Evolutionary conservation across 1,140 invertebrate species (phyloP), one percentile per base, ranked within the genome.

Genomic region (Lordiphosa stackelbergi): DNA sequence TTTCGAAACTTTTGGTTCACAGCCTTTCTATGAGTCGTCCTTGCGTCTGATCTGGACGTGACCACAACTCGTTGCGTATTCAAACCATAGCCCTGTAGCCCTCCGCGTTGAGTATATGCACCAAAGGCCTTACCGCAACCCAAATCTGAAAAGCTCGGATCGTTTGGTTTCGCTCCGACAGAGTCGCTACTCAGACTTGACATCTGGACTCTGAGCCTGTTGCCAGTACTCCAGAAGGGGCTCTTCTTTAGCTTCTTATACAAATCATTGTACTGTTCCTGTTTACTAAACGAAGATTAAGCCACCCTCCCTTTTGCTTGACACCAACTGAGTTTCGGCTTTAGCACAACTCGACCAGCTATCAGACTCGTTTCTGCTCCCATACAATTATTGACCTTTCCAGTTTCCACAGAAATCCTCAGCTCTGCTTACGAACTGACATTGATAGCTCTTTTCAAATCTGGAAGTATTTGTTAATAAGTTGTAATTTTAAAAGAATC

Each of bases 51-150:
- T 86, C 46, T 8, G 92, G 94, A 97, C 9, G 88, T 70, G 94
- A 91, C 98, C 98, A 99, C 53, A 99, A 95, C 87, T 95, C 95
- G 63, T 90, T 92, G 49, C 97, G 90, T 2, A 99, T 89, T 99
- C 98, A 66, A 90, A 12, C 98, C 98, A 73, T 92, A 88, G 41
- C 98, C 98, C n/a, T 78, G 85, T 93, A 92, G 35, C 96, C 96
- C 90, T 98, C 96, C 64, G 91, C 90, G 34, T 91, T 91, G 7
- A 98, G 89, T 57, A 99, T 93, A 88, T 97, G 92, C 8, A 98
- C 96, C 3, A 99, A 89, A 99, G 89, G 13, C 98, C 98, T 99
- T 99, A 0, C 98, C 97, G 91, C 97, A 99, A 1, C 97, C 97
- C 24, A 99, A 89, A 89, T 99, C 97, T 1, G 97, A 91, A 99